Percentiles rank a stretch among this genome's conserved stretches.
Evolutionary conservation across 2,113 vertebrate species (phyloP).

Genomic region (Paramisgurnus dabryanus): DNA sequence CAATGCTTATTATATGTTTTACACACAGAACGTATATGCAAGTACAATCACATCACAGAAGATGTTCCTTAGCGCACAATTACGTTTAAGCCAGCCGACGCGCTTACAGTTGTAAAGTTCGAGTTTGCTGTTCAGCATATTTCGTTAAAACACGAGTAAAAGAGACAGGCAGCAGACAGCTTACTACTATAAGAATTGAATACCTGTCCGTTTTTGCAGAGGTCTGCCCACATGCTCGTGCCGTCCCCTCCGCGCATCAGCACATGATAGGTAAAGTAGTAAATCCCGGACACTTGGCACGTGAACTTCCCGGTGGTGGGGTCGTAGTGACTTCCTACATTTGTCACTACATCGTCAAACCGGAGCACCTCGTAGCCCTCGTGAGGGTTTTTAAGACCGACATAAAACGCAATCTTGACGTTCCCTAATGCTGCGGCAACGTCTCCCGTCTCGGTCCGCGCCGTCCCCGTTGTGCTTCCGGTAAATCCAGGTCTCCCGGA

Average conservation of each 20-base stretch:
- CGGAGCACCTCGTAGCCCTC: constrained; percentile 77
- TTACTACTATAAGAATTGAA: constrained; percentile 44
- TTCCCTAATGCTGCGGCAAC: constrained; percentile 72
- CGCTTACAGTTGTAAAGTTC: background rate
- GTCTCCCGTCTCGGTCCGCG: constrained; percentile 72
- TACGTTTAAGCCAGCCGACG: background rate
- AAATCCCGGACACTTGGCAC: constrained; percentile 86
- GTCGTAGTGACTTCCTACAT: constrained; percentile 75
- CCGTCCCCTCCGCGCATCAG: constrained; percentile 88
- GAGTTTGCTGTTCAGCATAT: background rate
- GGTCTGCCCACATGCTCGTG: constrained; percentile 88
- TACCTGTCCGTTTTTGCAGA: constrained; percentile 88
- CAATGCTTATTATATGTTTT: too few species aligned
- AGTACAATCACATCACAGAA: too few species aligned
- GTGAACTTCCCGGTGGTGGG: constrained; percentile 86
- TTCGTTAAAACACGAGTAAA: background rate
- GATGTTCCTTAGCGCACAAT: too few species aligned
- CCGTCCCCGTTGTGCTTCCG: constrained; percentile 65
- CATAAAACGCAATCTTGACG: constrained; percentile 87
- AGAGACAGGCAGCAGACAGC: background rate
- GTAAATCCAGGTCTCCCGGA: constrained; percentile 70
- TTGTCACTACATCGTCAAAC: constrained; percentile 77
- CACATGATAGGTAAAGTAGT: constrained; percentile 87
- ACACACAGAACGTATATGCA: too few species aligned
- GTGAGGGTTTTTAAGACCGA: constrained; percentile 87